phyloP scores from a whole-genome alignment of 2,113 vertebrate genomes.

The Phocoena sinus region DNA sequence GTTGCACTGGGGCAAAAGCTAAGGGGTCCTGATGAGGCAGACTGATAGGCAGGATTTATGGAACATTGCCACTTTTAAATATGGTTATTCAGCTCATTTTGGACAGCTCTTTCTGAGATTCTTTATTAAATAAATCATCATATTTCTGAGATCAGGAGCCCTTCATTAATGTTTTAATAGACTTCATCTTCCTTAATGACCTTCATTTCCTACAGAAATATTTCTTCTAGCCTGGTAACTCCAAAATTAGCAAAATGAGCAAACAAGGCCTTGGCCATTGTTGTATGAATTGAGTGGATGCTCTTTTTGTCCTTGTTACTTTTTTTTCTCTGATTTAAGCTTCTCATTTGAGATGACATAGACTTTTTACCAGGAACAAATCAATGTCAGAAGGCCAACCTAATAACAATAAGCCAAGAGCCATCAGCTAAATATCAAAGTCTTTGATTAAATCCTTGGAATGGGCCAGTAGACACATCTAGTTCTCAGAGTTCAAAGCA shows the following conservation, averaged over 20 bases:
- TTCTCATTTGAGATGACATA: background rate
- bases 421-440: background rate
- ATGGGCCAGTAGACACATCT: background rate
- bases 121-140: background rate
- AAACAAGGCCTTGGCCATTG: background rate
- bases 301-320: background rate
- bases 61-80: background rate
- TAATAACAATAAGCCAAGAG: background rate
- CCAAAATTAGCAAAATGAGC: background rate
- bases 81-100: background rate
- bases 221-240: background rate
- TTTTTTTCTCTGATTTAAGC: background rate
- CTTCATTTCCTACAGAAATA: background rate
- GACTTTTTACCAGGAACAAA: background rate
- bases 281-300: accelerated
- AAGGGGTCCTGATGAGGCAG: background rate
- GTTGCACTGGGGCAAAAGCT: background rate
- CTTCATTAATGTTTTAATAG: background rate
- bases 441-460: background rate
- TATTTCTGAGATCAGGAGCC: background rate
- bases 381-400: background rate
- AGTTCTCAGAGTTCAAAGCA: background rate
- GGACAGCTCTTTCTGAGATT: background rate
- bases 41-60: too few species aligned
- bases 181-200: background rate